Evolutionary conservation across 2,113 vertebrate species (phyloP), one percentile per base, ranked within the genome.

Genomic region (Girardinichthys multiradiatus): DNA sequence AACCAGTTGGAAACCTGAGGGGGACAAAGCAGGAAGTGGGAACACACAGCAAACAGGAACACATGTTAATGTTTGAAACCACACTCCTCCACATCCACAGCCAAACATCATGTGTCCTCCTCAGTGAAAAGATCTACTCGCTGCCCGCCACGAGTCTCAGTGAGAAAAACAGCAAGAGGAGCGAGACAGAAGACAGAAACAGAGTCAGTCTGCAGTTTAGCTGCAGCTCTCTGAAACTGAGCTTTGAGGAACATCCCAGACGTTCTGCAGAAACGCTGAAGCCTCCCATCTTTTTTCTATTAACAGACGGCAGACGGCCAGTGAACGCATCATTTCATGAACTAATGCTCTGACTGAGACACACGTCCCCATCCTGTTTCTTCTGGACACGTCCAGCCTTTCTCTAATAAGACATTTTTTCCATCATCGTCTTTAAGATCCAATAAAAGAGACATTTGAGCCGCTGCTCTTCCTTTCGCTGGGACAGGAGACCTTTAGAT

Each of bases 1-100:
- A 99, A 99, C 98, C 98, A 99, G 91, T 99, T 99, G 37, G 98
- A 99, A 39, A 99, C 98, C 98, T 99, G 89, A 57, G 64, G 60
- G 57, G 69, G 5, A 64, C 59, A n/a, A 59, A 74, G 67, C 28
- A 29, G 48, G 68, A 64, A 57, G 68, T 1, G 63, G 60, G 11
- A 70, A 26, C 27, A 31, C 13, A 51, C 27, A 61, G 71, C 74
- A 77, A 77, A 85, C 17, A 77, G 61, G 63, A 77, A 77, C 65
- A 77, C 28, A 7, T 82, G 66, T 83, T 79, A 87, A 64, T 84
- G 79, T 81, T 84, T 84, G 39, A 73, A 77, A 48, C 59, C 85
- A 81, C 72, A 82, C 81, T 83, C 57, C 42, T 82, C 74, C 68
- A 94, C 93, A 90, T 93, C 74, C 28, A 72, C 61, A 80, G 73